Percentiles rank a stretch among this genome's conserved stretches.
Conservation (phyloP, 2,888 invertebrate species). For the Xestia c-nigrum region DNA sequence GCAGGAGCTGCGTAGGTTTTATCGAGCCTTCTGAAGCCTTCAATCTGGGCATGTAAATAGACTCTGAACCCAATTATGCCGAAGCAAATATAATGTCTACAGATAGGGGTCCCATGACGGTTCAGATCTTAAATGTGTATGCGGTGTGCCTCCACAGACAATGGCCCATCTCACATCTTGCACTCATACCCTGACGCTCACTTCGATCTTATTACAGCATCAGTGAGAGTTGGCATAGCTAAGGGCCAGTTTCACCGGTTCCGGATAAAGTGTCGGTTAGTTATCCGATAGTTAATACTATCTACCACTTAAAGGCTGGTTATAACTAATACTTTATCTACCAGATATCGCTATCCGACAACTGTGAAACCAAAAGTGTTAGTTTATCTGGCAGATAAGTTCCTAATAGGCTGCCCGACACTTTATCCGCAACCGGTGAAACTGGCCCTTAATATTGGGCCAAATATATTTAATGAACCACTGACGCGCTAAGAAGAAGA, state of each 20-base stretch:
- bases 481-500: not conserved
- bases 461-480: not conserved
- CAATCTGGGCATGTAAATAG: not conserved
- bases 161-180: not conserved
- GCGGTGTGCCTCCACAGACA: not conserved
- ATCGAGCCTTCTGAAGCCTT: not conserved
- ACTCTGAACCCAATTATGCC: not conserved
- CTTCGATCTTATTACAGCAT: not conserved
- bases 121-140: not conserved
- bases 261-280: no score
- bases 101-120: not conserved
- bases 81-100: not conserved
- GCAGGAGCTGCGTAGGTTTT: not conserved
- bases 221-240: not conserved
- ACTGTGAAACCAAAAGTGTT: no score
- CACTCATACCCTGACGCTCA: not conserved
- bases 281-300: no score
- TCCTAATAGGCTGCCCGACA: no score
- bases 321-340: no score
- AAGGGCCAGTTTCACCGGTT: no score
- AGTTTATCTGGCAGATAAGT: no score
- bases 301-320: no score
- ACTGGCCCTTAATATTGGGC: no score
- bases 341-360: no score
- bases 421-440: no score